Evolutionary conservation across 2,888 invertebrate genomes (phyloP).

Genomic region (Melolontha melolontha): DNA sequence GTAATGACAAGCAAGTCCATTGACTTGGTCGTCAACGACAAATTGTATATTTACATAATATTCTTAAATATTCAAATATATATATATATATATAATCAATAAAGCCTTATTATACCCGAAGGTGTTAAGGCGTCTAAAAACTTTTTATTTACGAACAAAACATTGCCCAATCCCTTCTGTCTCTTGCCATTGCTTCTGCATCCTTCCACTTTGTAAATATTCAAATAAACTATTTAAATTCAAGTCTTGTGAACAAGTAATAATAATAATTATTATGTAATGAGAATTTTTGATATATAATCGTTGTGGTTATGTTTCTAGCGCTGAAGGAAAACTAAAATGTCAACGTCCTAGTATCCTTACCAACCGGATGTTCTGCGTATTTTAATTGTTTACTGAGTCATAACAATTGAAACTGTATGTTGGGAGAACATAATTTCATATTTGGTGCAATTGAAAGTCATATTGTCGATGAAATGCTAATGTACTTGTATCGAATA

Average conservation of each 20-base stretch:
- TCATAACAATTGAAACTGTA: constrained; percentile 25
- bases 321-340: constrained; percentile 26
- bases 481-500: too few relatives aligned
- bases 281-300: constrained; percentile 7
- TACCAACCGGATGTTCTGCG: constrained; percentile 30
- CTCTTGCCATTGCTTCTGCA: too few relatives aligned
- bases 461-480: too few relatives aligned
- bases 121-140: too few relatives aligned
- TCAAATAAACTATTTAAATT: constrained; percentile 21
- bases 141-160: too few relatives aligned
- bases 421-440: too few relatives aligned
- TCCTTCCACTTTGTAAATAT: too few relatives aligned
- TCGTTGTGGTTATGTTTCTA: neutral
- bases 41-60: constrained; percentile 3
- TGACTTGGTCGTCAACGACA: neutral
- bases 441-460: too few relatives aligned
- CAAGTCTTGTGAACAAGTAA: neutral
- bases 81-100: too few relatives aligned
- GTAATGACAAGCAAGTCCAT: neutral
- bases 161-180: too few relatives aligned
- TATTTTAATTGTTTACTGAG: constrained; percentile 33
- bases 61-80: constrained; percentile 1
- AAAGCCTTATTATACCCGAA: too few relatives aligned
- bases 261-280: constrained; percentile 7
- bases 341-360: constrained; percentile 33